These are phyloP conservation scores for Neodon shergylaensis DNA, from an alignment of 2,113 vertebrate species.

Conservation along the genomic window DNA sequence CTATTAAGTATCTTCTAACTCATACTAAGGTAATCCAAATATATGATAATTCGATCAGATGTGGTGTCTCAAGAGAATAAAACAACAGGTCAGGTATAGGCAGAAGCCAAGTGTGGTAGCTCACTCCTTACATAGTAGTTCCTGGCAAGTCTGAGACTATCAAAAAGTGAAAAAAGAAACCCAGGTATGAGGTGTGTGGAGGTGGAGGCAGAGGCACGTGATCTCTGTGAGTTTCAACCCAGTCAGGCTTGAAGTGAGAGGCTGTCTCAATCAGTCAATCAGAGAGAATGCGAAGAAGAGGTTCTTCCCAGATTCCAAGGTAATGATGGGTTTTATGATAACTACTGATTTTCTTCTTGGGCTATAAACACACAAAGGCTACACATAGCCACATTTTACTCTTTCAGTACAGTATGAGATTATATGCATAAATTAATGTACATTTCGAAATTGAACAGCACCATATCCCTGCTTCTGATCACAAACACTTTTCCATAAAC, in stretches of 20 bases:
- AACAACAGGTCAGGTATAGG: neutral
- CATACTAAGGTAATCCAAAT: neutral
- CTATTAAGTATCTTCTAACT: neutral
- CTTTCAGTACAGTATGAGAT: neutral
- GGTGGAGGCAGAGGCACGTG: neutral
- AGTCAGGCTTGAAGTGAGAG: neutral
- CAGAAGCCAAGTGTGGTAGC: neutral
- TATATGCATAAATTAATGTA: neutral
- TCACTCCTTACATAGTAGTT: neutral
- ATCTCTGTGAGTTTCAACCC: neutral
- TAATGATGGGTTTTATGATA: neutral
- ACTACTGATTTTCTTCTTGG: neutral
- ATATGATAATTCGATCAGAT: neutral
- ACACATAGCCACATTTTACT: neutral
- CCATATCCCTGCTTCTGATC: slow-evolving; percentile 35
- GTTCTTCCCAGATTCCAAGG: neutral
- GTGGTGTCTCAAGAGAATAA: neutral
- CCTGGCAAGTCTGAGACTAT: neutral
- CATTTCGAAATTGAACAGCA: neutral
- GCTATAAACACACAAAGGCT: neutral
- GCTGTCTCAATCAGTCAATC: neutral
- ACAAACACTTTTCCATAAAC: neutral
- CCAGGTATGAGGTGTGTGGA: no score
- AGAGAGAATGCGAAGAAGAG: neutral
- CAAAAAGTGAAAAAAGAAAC: neutral